Evolutionary conservation across 2,113 vertebrate genomes (phyloP), one percentile per base, ranked within the genome.

Genomic region (Paramormyrops kingsleyae): DNA sequence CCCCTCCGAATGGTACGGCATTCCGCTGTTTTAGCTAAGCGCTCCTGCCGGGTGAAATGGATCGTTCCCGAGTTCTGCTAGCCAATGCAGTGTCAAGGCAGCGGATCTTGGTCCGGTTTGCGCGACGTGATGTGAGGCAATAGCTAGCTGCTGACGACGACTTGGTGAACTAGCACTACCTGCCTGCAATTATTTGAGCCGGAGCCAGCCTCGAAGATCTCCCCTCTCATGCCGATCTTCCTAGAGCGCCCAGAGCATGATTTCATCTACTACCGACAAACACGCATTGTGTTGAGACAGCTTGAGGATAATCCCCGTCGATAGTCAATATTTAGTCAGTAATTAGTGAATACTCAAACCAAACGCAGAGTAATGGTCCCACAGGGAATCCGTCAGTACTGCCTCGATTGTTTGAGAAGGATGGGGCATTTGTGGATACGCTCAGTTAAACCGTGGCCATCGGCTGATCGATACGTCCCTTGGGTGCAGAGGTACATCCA

Each of bases 331-430:
- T 59, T 88, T 88, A 39, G 87, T 88, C 50, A 42, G 53, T 83
- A 80, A 89, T 89, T 89, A 89, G 66, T 10, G 52, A 89, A 62
- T 83, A 59, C 52, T 44, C 39, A n/a, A 89, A 59, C 49, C 15
- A n/a, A 53, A 7, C 39, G 39, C 74, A n/a, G 53, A n/a, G 53
- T 49, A 17, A 85, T 62, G 59, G n/a, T 70, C 53, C 21, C 39
- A 47, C 12, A 1, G 77, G 21, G 47, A 17, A 42, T 12, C 17
- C 27, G 21, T 80, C 35, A 53, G 19, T 15, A 39, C 31, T 15
- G 12, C 21, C 47, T 13, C 15, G 50, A 84, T 84, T 59, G 50
- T 59, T 70, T 90, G 42, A 47, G 70, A 77, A 50, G 31, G 46
- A 77, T 62, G 52, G n/a, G 42, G 10, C 50, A 31, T 44, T 56